phyloP scores from a whole-genome alignment of 1,140 invertebrate genomes.

The Riptortus pedestris region DNA sequence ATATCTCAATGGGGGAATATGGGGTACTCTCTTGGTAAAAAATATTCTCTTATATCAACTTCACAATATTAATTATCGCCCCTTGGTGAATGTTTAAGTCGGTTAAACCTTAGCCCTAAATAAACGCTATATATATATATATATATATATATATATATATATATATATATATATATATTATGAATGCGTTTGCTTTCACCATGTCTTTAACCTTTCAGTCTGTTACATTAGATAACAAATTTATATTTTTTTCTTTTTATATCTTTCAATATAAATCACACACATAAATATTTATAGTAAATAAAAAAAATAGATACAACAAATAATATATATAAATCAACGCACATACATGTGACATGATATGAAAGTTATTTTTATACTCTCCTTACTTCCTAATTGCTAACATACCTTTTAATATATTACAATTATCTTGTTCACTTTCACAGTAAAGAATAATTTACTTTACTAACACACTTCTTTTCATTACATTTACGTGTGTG shows the following conservation, averaged over 20 bases:
- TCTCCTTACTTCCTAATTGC: neutral
- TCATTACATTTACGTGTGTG: neutral
- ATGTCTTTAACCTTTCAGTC: conserved; percentile 2
- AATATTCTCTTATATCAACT: conserved; percentile 9
- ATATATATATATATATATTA: neutral
- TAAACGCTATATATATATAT: no score
- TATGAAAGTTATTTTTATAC: conserved; percentile 5
- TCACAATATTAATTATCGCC: conserved; percentile 5
- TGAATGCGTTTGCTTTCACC: neutral
- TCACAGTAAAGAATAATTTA: neutral
- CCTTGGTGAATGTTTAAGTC: neutral
- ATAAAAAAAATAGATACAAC: conserved; percentile 7
- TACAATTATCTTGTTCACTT: neutral
- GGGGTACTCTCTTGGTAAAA: conserved; percentile 14
- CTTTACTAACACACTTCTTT: neutral
- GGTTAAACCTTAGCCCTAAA: conserved; percentile 2
- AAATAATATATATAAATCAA: conserved; percentile 13
- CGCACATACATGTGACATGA: conserved; percentile 5
- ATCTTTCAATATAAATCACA: conserved; percentile 13
- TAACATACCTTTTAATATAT: neutral
- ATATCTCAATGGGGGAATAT: neutral
- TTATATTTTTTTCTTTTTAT: conserved; percentile 11
- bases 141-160: no score
- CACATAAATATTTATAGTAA: conserved; percentile 9
- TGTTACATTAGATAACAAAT: conserved; percentile 17